phyloP scores from a whole-genome alignment of 2,888 invertebrate species.

The Pherbina coryleti region DNA sequence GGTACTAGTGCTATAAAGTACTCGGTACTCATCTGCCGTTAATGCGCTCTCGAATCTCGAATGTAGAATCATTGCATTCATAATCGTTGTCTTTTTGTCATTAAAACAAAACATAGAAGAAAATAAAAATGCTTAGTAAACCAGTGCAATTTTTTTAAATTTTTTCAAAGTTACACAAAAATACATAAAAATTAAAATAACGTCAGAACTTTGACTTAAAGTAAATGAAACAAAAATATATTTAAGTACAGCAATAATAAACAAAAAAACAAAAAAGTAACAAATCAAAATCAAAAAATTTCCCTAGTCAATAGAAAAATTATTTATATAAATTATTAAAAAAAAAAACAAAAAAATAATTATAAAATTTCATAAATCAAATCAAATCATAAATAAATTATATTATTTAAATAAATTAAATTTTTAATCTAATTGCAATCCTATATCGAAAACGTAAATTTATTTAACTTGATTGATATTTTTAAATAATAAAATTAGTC shows the following conservation, averaged over 20 bases:
- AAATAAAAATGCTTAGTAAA: not conserved
- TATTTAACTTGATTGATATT: not conserved
- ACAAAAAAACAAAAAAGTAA: not conserved
- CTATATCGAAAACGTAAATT: not conserved
- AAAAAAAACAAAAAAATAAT: not conserved
- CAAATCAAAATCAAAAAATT: constrained; percentile 45
- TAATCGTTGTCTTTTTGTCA: not conserved
- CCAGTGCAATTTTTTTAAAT: not conserved
- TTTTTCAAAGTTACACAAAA: not conserved
- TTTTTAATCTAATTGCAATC: not conserved
- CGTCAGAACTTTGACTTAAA: not conserved
- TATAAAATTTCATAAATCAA: not conserved
- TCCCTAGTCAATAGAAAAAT: constrained; percentile 68
- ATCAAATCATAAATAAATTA: not conserved
- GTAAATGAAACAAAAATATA: not conserved
- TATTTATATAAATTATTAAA: constrained; percentile 56
- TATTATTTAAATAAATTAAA: constrained; percentile 12
- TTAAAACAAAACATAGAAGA: not conserved
- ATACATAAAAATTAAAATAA: not conserved
- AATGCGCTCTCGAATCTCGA: constrained; percentile 16
- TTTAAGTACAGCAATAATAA: not conserved
- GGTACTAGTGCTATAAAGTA: not conserved
- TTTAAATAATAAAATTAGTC: constrained; percentile 7
- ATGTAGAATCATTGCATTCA: not conserved
- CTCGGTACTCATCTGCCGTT: not conserved